Evolutionary conservation across 2,888 invertebrate genomes (phyloP).

Genomic region (Drosophila fulvimacula): DNA sequence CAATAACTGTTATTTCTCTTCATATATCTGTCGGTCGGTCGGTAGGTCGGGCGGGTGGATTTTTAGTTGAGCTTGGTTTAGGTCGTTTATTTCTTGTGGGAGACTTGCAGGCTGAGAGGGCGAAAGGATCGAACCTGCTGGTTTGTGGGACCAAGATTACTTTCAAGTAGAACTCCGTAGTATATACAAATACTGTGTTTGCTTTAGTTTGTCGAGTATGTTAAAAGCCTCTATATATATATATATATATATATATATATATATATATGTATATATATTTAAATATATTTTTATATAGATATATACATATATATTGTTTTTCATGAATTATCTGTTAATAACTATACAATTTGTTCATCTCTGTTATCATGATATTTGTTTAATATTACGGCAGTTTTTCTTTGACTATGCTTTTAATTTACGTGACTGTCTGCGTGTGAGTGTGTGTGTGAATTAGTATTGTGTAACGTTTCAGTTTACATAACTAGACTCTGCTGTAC

Average conservation of each 20-base stretch:
- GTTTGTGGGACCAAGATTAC: conserved; percentile 5
- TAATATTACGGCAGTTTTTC: conserved; percentile 55
- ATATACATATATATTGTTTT: conserved; percentile 5
- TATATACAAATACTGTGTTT: neutral
- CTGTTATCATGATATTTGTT: conserved; percentile 8
- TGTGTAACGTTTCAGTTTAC: conserved; percentile 1
- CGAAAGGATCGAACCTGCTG: neutral
- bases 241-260: conserved; percentile 15
- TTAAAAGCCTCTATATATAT: conserved; percentile 5
- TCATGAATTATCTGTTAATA: conserved; percentile 24
- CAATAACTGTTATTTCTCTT: conserved; percentile 11
- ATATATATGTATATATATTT: too few relatives aligned
- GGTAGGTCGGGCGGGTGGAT: conserved; percentile 2
- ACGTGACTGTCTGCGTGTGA: neutral
- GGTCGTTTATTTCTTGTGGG: neutral
- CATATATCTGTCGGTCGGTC: conserved; percentile 2
- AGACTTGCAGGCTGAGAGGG: neutral
- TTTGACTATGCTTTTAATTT: conserved; percentile 27
- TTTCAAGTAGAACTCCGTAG: conserved; percentile 2
- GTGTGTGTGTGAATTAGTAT: conserved; percentile 3
- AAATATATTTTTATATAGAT: too few relatives aligned
- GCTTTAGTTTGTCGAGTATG: conserved; percentile 8
- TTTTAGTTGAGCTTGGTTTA: conserved; percentile 7
- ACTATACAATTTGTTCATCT: conserved; percentile 41
- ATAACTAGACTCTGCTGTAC: neutral